Evolutionary conservation across 2,797 vertebrate genomes (phyloP), one percentile per base, ranked within the genome.

Genomic region (Alca torda): DNA sequence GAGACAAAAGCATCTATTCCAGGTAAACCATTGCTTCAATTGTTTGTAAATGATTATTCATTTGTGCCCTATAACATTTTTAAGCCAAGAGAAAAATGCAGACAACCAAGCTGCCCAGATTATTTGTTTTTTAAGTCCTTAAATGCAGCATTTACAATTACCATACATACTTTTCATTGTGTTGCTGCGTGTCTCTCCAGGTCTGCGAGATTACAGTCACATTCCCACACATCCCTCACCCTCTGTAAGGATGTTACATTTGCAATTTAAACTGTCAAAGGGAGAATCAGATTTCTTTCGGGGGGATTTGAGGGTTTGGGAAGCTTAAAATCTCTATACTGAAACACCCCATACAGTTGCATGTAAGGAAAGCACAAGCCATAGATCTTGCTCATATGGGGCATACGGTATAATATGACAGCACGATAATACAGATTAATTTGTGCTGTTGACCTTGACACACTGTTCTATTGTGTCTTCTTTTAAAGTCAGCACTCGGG

Each of bases 381-480:
- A 85, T 78, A 97, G 90, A 97, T 98, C 98, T 98, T 98, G 97
- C 98, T 98, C 97, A 96, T 97, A 92, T 75, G 78, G 96, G 95
- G 95, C 91, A 94, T 96, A 96, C 94, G 81, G 87, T 75, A 67
- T 93, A 97, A 97, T 98, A 97, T 97, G 98, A 98, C 98, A 98
- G 96, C 96, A 97, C 86, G 95, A 98, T 98, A 98, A 98, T 98
- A 97, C 97, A 97, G 96, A 97, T 97, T 97, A 98, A 98, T 98
- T 98, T 98, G 97, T 98, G 97, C 96, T 91, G 84, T 97, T 98
- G 97, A 98, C 98, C 98, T 98, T 98, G 97, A 98, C 94, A 95
- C 97, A 96, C 95, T 91, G 89, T 91, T 96, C 94, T 94, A 93
- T 93, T 97, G 98, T 95, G 97, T 94, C 89, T 97, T 96, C 96